Evolutionary conservation across 1,140 invertebrate genomes (phyloP).

Genomic region (Hirudo medicinalis): DNA sequence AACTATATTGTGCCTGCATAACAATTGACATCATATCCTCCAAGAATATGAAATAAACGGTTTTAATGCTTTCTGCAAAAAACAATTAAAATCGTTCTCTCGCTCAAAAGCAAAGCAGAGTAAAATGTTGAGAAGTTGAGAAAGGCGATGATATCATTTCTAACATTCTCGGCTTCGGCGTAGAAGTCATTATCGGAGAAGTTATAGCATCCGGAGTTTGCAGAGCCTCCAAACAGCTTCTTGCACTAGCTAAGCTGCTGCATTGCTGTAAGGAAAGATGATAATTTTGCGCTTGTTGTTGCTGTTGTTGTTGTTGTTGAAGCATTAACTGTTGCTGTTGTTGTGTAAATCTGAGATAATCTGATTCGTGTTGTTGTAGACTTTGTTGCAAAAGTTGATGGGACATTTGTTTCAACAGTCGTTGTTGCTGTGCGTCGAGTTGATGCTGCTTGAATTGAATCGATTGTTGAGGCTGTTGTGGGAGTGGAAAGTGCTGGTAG

Average conservation of each 20-base stretch:
- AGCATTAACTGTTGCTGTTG: slow-evolving; percentile 9
- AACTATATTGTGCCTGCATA: no score
- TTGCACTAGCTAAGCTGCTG: no score
- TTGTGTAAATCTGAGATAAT: slow-evolving; percentile 17
- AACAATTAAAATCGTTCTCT: no score
- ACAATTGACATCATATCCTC: no score
- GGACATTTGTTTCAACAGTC: slow-evolving; percentile 49
- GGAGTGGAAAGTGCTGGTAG: background rate
- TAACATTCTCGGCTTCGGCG: background rate
- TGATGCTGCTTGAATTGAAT: background rate
- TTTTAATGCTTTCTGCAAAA: no score
- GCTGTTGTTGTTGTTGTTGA: slow-evolving; percentile 17
- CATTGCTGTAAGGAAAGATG: no score
- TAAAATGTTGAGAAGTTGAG: slow-evolving; percentile 18
- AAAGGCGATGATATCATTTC: slow-evolving; percentile 11
- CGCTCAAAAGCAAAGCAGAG: background rate
- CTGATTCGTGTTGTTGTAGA: slow-evolving; percentile 18
- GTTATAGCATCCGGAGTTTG: background rate
- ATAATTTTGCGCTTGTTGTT: slow-evolving; percentile 10
- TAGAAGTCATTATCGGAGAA: slow-evolving; percentile 1
- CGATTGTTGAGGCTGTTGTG: slow-evolving; percentile 9
- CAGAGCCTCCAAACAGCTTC: no score
- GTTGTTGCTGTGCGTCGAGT: slow-evolving; percentile 31
- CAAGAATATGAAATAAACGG: no score
- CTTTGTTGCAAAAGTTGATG: slow-evolving; percentile 14